phyloP scores from a whole-genome alignment of 2,797 vertebrate genomes.

The Phalloptychus januarius region DNA sequence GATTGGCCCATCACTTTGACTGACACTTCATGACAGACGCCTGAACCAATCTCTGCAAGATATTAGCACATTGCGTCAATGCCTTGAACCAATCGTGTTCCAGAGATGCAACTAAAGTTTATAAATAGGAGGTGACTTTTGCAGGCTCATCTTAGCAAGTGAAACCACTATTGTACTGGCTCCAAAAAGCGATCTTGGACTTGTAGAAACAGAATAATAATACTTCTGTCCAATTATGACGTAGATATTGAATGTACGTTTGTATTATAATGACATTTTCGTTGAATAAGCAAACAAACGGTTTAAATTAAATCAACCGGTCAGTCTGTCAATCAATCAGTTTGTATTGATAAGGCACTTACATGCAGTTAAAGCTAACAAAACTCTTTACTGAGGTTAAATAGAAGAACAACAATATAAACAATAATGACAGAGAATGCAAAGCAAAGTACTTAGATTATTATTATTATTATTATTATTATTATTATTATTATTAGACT shows the following conservation, averaged over 20 bases:
- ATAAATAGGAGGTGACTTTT: slow-evolving; percentile 55
- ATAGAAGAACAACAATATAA: not conserved
- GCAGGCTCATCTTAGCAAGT: slow-evolving; percentile 26
- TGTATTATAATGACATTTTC: not conserved
- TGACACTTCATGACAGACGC: not conserved
- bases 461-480: too few relatives aligned
- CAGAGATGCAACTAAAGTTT: slow-evolving; percentile 50
- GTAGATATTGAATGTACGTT: not conserved
- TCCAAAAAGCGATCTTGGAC: not conserved
- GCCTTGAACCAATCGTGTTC: slow-evolving; percentile 52
- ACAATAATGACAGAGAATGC: not conserved
- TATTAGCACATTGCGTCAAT: slow-evolving; percentile 62
- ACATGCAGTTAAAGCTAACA: not conserved
- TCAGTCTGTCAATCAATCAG: not conserved
- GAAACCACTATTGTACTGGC: not conserved
- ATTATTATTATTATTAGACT: not conserved
- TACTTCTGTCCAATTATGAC: not conserved
- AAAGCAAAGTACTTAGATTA: not conserved
- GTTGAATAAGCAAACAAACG: not conserved
- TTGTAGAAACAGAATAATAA: not conserved
- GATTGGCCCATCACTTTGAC: slow-evolving; percentile 57
- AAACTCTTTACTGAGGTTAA: not conserved
- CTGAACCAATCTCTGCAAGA: slow-evolving; percentile 28
- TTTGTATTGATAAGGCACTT: not conserved
- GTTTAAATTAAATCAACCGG: not conserved